Evolutionary conservation across 2,113 vertebrate species (phyloP).

Genomic region (Mirza zaza): DNA sequence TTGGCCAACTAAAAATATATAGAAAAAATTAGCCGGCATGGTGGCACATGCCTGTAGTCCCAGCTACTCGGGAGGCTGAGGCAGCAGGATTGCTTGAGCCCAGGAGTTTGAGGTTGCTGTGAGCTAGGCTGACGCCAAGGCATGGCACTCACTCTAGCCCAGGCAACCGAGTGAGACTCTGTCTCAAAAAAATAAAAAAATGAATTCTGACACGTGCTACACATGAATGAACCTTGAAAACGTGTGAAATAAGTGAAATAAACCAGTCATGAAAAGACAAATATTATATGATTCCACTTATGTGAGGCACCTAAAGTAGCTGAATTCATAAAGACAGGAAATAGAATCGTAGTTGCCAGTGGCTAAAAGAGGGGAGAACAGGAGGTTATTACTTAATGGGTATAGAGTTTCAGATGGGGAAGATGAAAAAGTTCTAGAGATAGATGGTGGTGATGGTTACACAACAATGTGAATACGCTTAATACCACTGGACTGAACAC

Average conservation of each 20-base stretch:
- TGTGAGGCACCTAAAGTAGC: neutral
- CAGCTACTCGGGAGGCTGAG: too few species aligned
- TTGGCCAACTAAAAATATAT: too few species aligned
- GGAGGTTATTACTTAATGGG: neutral
- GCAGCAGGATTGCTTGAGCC: too few species aligned
- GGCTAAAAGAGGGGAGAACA: neutral
- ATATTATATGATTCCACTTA: neutral
- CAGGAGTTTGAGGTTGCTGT: too few species aligned
- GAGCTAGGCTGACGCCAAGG: too few species aligned
- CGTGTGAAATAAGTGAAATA: neutral
- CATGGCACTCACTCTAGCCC: too few species aligned
- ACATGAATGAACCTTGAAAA: constrained; percentile 25
- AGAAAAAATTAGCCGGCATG: too few species aligned
- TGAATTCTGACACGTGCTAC: constrained; percentile 28
- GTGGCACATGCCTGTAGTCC: too few species aligned
- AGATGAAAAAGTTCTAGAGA: neutral
- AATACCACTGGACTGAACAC: neutral
- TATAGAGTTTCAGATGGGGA: constrained; percentile 15
- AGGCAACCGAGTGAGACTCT: too few species aligned
- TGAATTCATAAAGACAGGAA: constrained; percentile 49
- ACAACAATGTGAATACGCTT: neutral
- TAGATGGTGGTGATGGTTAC: neutral
- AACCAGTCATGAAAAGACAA: constrained; percentile 2
- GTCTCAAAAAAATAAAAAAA: too few species aligned
- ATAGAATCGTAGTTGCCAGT: neutral